phyloP scores from a whole-genome alignment of 2,888 invertebrate genomes.

The Colostygia pectinataria region DNA sequence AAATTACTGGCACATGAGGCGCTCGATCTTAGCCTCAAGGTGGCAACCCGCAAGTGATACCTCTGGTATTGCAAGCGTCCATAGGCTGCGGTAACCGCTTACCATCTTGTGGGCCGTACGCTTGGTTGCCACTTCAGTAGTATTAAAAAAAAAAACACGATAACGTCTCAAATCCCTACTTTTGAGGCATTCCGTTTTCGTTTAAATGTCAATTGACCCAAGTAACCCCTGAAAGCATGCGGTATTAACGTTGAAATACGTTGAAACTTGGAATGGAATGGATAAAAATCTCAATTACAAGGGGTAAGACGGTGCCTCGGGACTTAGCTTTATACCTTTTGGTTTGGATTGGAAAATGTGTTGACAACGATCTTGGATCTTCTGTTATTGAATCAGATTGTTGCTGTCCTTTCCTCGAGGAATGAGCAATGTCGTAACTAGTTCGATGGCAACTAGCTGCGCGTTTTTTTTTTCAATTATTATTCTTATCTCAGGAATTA shows the following conservation, averaged over 20 bases:
- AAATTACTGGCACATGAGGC: too few relatives aligned
- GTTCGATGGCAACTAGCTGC: too few relatives aligned
- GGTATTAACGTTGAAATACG: constrained; percentile 12
- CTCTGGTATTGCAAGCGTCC: too few relatives aligned
- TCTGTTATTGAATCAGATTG: constrained; percentile 12
- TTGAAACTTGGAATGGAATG: constrained; percentile 18
- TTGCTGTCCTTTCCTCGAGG: not conserved
- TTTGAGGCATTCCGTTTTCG: constrained; percentile 20
- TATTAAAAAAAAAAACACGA: too few relatives aligned
- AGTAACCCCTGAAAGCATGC: constrained; percentile 12
- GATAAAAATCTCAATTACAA: constrained; percentile 27
- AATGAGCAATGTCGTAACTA: too few relatives aligned
- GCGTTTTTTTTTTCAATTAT: too few relatives aligned
- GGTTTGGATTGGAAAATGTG: constrained; percentile 2
- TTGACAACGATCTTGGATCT: constrained; percentile 5
- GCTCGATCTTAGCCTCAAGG: too few relatives aligned
- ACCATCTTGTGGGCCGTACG: too few relatives aligned
- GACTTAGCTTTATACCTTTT: constrained; percentile 4
- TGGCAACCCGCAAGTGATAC: too few relatives aligned
- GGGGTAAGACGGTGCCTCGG: constrained; percentile 1
- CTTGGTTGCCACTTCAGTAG: too few relatives aligned
- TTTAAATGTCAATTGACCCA: constrained; percentile 12
- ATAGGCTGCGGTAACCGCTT: too few relatives aligned
- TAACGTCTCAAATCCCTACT: constrained; percentile 10
- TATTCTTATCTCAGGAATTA: too few relatives aligned